Evolutionary conservation across 2,888 invertebrate genomes (phyloP).

Genomic region (Zygaena filipendulae): DNA sequence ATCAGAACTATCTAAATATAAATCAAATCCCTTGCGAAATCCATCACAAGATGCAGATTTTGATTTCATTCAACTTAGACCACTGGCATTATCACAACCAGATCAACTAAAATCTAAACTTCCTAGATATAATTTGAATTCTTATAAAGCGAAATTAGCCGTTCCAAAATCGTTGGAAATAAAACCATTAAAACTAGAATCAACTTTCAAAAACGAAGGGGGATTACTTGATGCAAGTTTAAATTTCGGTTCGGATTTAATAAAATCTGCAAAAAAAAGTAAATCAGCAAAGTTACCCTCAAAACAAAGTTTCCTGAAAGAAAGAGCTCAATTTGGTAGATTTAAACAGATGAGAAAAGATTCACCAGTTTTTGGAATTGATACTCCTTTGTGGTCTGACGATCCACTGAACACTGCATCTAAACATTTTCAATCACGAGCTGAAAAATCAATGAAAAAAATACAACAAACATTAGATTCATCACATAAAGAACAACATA

Average conservation of each 20-base stretch:
- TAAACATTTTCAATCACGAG: slow-evolving; percentile 25
- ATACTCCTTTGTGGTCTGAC: background rate
- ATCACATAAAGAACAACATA: slow-evolving; percentile 23
- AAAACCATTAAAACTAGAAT: slow-evolving; percentile 28
- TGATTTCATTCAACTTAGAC: slow-evolving; percentile 27
- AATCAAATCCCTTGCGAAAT: too few relatives aligned
- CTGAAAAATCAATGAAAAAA: slow-evolving; percentile 31
- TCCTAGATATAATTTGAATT: slow-evolving; percentile 26
- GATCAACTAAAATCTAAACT: slow-evolving; percentile 15
- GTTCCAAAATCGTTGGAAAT: slow-evolving; percentile 27
- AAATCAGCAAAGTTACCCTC: slow-evolving; percentile 8
- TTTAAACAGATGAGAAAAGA: background rate
- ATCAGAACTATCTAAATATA: slow-evolving; percentile 3
- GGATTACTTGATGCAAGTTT: slow-evolving; percentile 23
- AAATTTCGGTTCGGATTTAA: slow-evolving; percentile 20
- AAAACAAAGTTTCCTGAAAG: background rate
- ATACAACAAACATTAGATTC: slow-evolving; percentile 29
- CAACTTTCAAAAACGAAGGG: slow-evolving; percentile 23
- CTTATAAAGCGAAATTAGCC: slow-evolving; percentile 30
- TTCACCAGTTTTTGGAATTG: background rate
- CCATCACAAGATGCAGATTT: slow-evolving; percentile 28
- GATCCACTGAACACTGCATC: slow-evolving; percentile 17
- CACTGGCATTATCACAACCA: slow-evolving; percentile 14
- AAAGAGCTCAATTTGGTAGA: too few relatives aligned
- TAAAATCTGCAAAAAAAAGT: slow-evolving; percentile 10